Evolutionary conservation across 1,140 invertebrate genomes (phyloP), one percentile per base, ranked within the genome.

Genomic region (Drosophila bocqueti): DNA sequence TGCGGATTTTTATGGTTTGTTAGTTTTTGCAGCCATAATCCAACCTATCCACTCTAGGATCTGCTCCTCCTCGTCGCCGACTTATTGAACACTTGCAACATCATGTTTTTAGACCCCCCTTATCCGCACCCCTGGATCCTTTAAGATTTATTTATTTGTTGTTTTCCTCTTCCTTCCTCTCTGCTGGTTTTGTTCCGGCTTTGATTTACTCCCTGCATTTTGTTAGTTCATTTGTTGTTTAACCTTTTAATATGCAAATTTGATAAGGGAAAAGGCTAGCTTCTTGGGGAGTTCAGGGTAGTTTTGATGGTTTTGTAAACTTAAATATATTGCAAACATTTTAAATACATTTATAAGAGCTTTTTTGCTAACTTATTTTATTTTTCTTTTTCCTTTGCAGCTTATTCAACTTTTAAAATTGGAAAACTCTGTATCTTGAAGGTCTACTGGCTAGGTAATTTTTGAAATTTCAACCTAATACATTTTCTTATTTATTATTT

Each of bases 1-100:
- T 80, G 81, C 67, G 64, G 47, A 76, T 84, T 84, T 84, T 84
- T 84, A 83, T 84, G 81, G 76, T 76, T 83, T 78, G 75, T 82
- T 79, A 68, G 74, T 64, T 82, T 69, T 67, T 77, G 62, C 49
- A 65, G 43, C 54, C 43, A 69, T 77, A 67, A 65, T 68, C 72
- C 62, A 46, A 40, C 16, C 61, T 52, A 67, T 67, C 63, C 42
- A 45, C 54, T 47, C 42, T 18, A 26, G 31, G n/a, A 24, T 18
- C 46, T 10, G 24, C 52, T 16, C 38, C 18, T 21, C 50, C 29
- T 26, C 21, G 46, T 4, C 71, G 9, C 36, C 43, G 36, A 58
- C 45, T 54, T 71, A 76, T 79, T 69, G 59, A 74, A 76, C 74
- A 74, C 71, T 76, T 75, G 69, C 71, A 77, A 77, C 74, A 63